phyloP scores from a whole-genome alignment of 2,888 invertebrate species.

The Philonicus albiceps region DNA sequence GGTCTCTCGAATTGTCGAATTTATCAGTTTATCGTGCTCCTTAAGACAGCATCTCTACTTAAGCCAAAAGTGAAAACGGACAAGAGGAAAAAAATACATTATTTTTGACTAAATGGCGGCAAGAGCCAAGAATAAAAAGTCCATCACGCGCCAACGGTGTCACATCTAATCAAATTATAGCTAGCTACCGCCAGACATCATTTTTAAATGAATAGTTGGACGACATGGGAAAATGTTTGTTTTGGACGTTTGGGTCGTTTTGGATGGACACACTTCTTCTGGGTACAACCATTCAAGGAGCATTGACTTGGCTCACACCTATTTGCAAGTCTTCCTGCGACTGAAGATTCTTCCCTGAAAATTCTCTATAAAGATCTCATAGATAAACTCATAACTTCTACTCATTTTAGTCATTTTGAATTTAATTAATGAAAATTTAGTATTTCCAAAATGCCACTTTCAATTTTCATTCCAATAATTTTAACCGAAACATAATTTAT shows the following conservation, averaged over 20 bases:
- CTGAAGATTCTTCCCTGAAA: not conserved
- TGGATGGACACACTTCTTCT: not conserved
- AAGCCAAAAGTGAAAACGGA: conserved; percentile 11
- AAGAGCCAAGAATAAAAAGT: conserved; percentile 20
- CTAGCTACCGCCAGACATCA: not conserved
- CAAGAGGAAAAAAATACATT: not conserved
- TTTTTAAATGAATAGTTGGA: not conserved
- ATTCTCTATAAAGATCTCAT: not conserved
- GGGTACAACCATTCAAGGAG: not conserved
- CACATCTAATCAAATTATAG: conserved; percentile 14
- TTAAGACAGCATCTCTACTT: not conserved
- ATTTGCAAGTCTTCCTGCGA: not conserved
- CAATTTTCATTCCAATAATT: not conserved
- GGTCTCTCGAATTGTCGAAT: conserved; percentile 32
- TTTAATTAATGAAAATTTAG: not conserved
- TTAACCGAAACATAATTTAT: no score
- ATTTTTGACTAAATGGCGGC: not conserved
- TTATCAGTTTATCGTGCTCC: conserved; percentile 34
- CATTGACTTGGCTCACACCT: not conserved
- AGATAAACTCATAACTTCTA: not conserved
- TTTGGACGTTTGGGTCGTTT: not conserved
- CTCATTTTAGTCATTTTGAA: not conserved
- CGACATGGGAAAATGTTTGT: not conserved
- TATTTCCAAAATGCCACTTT: not conserved
- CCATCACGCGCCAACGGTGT: conserved; percentile 14